Evolutionary conservation across 2,888 invertebrate genomes (phyloP).

Genomic region (Branchellion lobata): DNA sequence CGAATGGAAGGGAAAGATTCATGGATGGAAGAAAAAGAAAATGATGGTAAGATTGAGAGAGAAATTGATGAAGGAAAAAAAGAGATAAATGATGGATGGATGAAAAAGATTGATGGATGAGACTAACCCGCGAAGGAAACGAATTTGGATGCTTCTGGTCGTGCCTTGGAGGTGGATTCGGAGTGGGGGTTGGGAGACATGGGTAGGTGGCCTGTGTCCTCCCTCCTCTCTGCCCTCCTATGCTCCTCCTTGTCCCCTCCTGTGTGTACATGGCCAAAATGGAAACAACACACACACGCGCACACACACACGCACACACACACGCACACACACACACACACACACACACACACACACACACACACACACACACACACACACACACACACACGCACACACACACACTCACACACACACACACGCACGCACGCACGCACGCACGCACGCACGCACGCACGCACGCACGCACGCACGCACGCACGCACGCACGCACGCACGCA

Average conservation of each 20-base stretch:
- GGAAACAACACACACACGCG: too few species aligned
- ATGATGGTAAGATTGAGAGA: neutral
- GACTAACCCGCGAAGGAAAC: constrained; percentile 74
- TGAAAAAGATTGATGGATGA: neutral
- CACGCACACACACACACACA: too few species aligned
- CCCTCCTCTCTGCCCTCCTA: constrained; percentile 45
- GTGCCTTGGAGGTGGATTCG: neutral
- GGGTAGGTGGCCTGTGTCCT: constrained; percentile 57
- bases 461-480: constrained; percentile 64
- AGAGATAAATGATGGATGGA: neutral
- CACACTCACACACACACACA: neutral
- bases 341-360: too few species aligned
- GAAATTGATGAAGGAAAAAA: neutral
- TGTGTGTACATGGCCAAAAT: neutral
- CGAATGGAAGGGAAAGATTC: neutral
- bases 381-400: neutral
- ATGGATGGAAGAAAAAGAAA: constrained; percentile 1
- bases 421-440: too few species aligned
- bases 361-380: constrained; percentile 15
- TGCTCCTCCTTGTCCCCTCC: neutral
- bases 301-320: neutral
- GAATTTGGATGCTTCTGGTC: constrained; percentile 73
- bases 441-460: neutral
- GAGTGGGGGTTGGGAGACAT: constrained; percentile 55
- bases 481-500: too few species aligned